Evolutionary conservation across 2,888 invertebrate species (phyloP), one percentile per base, ranked within the genome.

Genomic region (Alviniconcha strummeri): DNA sequence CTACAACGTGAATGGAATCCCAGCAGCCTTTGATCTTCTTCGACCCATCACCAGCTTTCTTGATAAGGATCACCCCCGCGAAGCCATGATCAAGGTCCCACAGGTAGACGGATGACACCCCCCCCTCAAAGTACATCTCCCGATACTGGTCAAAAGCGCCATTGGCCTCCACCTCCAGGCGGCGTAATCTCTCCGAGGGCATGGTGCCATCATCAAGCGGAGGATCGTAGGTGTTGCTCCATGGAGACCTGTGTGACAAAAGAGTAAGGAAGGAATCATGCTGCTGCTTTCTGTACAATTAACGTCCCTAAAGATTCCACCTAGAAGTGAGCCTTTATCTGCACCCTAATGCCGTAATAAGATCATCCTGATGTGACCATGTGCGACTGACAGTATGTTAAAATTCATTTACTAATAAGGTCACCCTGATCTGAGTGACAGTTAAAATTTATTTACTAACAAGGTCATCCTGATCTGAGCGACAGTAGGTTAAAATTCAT

Each of bases 1-100:
- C 99, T 19, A 99, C 98, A 0, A 99, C 99, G 93, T 99, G 99
- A 92, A 99, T 98, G 3, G 99, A 99, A 94, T 99, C 99, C 99
- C 99, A 99, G 94, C 99, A 99, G 1, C 99, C 99, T 86, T 98
- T 98, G 91, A 99, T 99, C 94, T 98, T 98, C 94, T 98, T 98
- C 71, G 98, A 98, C 19, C 99, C 99, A 94, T 99, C 99, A 0
- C 99, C 99, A 0, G 98, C 98, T 94, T 99, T 99, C 94, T 99
- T 99, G 91, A 99, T 99, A 91, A 99, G 95, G 92, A 99, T 98
- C 72, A 99, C 99, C 89, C 98, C 98, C 95, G 95, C 94, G 95
- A 99, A 99, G 7, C 99, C 99, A 88, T 94, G 93, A 93, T 99
- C 99, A 94, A 99, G 95, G 92, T 99, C 99, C 99, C 99, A 99